A percentile compares a stretch with the other conserved stretches of the same genome.
Conservation (phyloP, 1,140 invertebrate species). For the Diprion similis region DNA sequence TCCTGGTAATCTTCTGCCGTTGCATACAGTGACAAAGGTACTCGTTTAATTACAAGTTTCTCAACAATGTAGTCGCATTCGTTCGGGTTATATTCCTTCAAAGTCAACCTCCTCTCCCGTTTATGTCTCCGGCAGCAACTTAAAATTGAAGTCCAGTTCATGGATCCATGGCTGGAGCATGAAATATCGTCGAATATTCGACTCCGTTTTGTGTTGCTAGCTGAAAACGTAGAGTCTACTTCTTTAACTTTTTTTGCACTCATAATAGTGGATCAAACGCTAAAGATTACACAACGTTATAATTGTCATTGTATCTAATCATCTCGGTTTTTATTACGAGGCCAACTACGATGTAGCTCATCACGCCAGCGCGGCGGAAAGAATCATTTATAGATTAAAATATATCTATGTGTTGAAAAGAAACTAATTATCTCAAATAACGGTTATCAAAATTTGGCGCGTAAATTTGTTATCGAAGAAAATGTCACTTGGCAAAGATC, state of each 20-base stretch:
- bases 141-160: background rate
- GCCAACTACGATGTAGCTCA: too few species aligned
- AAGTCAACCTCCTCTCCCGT: background rate
- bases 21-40: slow-evolving; percentile 21
- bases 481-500: too few species aligned
- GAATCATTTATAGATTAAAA: too few species aligned
- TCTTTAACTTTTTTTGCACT: background rate
- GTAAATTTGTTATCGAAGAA: too few species aligned
- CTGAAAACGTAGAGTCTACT: background rate
- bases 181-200: background rate
- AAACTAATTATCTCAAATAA: too few species aligned
- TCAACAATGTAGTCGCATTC: slow-evolving; percentile 30
- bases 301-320: too few species aligned
- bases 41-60: slow-evolving; percentile 28
- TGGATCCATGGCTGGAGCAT: background rate
- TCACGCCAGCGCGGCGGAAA: too few species aligned
- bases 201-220: background rate
- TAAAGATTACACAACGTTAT: too few species aligned
- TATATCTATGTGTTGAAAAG: too few species aligned
- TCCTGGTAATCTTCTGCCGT: slow-evolving; percentile 20
- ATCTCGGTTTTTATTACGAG: too few species aligned
- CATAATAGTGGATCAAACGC: background rate
- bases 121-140: background rate
- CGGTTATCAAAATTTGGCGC: too few species aligned
- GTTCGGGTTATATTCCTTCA: slow-evolving; percentile 4